These are phyloP conservation scores for Papilio polyxenes DNA, from an alignment of 1,140 invertebrate genomes.

Conservation along the genomic window DNA sequence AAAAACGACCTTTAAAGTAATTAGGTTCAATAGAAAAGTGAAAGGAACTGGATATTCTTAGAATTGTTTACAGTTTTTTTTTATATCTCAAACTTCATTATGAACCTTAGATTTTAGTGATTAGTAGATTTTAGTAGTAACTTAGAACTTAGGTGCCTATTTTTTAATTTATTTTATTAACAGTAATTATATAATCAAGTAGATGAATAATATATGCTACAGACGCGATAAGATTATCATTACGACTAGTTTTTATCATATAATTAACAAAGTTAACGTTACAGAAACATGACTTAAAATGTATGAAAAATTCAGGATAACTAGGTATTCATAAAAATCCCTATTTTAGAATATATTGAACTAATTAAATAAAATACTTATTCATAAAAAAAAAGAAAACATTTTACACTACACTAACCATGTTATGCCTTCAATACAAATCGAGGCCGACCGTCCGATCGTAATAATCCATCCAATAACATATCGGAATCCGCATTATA, in stretches of 20 bases:
- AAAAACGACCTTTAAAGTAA: not conserved
- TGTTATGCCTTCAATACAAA: not conserved
- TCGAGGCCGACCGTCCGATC: slow-evolving; percentile 9
- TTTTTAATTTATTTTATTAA: not conserved
- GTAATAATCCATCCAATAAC: slow-evolving; percentile 14
- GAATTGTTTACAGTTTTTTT: not conserved
- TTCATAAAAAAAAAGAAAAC: not conserved
- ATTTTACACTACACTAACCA: not conserved
- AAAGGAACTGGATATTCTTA: not conserved
- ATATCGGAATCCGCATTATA: slow-evolving; percentile 15
- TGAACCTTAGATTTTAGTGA: not conserved
- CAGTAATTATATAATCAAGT: not conserved
- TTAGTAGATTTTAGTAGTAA: no score
- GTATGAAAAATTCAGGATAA: not conserved
- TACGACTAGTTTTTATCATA: not conserved
- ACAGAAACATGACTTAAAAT: not conserved
- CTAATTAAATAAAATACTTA: not conserved
- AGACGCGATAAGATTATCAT: not conserved
- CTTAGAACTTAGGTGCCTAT: no score
- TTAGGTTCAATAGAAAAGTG: not conserved
- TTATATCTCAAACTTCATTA: not conserved
- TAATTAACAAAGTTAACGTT: not conserved
- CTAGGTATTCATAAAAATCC: no score
- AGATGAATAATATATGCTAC: not conserved
- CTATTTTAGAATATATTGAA: no score